phyloP scores from a whole-genome alignment of 1,140 invertebrate species.

The Drosophila persimilis region DNA sequence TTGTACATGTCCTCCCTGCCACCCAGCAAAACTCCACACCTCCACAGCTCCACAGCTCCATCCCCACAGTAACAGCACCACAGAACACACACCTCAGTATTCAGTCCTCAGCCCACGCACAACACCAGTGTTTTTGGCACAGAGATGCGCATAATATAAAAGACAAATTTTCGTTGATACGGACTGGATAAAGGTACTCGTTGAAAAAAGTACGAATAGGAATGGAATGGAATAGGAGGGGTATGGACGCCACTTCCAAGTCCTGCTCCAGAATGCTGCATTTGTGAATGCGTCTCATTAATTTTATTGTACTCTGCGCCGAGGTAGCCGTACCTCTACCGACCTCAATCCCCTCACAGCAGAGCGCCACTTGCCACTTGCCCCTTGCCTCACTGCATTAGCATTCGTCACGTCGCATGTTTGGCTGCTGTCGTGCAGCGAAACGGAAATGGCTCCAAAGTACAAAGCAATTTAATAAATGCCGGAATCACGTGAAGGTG shows the following conservation, averaged over 20 bases:
- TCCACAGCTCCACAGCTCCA: no score
- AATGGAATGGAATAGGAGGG: no score
- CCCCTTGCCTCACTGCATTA: conserved; percentile 9
- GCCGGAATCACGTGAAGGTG: conserved; percentile 80
- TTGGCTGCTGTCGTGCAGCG: conserved; percentile 68
- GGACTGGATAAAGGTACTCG: background rate
- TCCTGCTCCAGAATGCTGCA: conserved; percentile 41
- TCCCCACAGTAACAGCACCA: no score
- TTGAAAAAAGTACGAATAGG: no score
- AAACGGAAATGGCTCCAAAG: conserved; percentile 77
- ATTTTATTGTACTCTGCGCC: conserved; percentile 48
- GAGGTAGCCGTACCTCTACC: conserved; percentile 14
- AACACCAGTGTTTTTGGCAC: conserved; percentile 13
- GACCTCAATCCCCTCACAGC: background rate
- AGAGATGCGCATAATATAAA: conserved; percentile 76
- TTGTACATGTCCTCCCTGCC: background rate
- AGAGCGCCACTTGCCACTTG: conserved; percentile 1
- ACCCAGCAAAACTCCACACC: no score
- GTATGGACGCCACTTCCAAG: background rate
- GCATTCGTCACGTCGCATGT: conserved; percentile 79
- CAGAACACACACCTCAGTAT: no score
- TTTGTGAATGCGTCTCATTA: conserved; percentile 74
- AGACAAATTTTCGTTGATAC: conserved; percentile 62
- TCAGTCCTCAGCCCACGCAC: conserved; percentile 4
- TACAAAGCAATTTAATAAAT: conserved; percentile 81